These are phyloP conservation scores for Enteromius unitaeniatus DNA, from an alignment of 2,797 vertebrate species.

Conservation along the genomic window DNA sequence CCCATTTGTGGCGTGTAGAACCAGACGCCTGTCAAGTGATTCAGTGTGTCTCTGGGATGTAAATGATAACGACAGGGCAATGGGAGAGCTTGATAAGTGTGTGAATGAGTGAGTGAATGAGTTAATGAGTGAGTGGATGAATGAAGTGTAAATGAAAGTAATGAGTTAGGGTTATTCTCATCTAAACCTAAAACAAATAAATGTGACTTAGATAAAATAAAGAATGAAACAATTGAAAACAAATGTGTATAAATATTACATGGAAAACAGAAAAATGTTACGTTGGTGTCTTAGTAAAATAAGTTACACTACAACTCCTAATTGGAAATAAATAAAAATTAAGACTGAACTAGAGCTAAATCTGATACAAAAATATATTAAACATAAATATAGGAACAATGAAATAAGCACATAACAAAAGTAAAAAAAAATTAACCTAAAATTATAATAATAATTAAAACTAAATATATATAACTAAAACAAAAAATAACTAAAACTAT, in stretches of 20 bases:
- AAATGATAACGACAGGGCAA: slow-evolving; percentile 46
- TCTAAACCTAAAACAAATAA: neutral
- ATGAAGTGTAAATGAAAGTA: slow-evolving; percentile 6
- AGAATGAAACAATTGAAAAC: no score
- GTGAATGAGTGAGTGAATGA: slow-evolving; percentile 13
- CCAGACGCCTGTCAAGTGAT: slow-evolving; percentile 44
- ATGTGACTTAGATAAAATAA: neutral
- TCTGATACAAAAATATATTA: neutral
- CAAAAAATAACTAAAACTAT: neutral
- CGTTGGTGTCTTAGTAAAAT: neutral
- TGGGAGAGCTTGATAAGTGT: neutral
- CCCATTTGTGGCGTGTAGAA: slow-evolving; percentile 52
- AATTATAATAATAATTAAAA: neutral
- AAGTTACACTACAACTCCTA: neutral
- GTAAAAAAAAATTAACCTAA: neutral
- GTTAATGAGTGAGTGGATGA: neutral
- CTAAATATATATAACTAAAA: neutral
- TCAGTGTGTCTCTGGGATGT: slow-evolving; percentile 41
- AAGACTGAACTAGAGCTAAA: neutral
- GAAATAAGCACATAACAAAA: neutral
- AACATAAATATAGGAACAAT: neutral
- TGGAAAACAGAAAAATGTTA: neutral
- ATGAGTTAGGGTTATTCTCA: neutral
- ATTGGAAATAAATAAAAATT: neutral
- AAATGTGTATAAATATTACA: neutral